Evolutionary conservation across 2,113 vertebrate genomes (phyloP).

Genomic region (Menidia beryllina): DNA sequence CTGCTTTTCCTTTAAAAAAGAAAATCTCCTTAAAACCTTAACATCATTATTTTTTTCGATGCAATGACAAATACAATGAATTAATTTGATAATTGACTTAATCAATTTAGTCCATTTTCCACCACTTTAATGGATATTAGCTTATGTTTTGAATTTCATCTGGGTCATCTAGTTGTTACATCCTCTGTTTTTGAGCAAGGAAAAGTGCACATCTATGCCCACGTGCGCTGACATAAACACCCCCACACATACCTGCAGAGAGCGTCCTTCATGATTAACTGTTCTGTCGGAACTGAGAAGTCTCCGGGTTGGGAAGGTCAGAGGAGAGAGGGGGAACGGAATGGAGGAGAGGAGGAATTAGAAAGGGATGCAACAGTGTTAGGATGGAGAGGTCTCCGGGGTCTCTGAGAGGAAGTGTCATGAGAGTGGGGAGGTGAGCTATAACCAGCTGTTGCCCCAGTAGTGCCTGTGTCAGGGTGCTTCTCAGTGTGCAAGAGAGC

Average conservation of each 20-base stretch:
- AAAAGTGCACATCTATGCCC: constrained; percentile 63
- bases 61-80: constrained; percentile 13
- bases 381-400: constrained; percentile 61
- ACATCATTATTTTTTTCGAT: background rate
- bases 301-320: constrained; percentile 66
- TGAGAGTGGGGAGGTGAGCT: constrained; percentile 30
- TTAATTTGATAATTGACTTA: too few species aligned
- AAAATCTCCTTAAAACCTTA: constrained; percentile 10
- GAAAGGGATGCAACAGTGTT: constrained; percentile 63
- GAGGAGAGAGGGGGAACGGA: constrained; percentile 56
- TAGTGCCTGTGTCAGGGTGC: constrained; percentile 7
- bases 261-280: constrained; percentile 71
- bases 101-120: constrained; percentile 1
- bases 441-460: constrained; percentile 66
- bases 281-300: constrained; percentile 73
- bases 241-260: constrained; percentile 48
- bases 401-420: constrained; percentile 45
- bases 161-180: constrained; percentile 25
- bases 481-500: constrained; percentile 16
- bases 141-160: background rate
- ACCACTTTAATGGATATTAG: background rate
- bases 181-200: constrained; percentile 56
- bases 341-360: constrained; percentile 56
- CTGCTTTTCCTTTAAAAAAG: background rate
- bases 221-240: background rate